A percentile compares a stretch with the other conserved stretches of the same genome.
Conservation (phyloP, 2,888 invertebrate genomes). For the Nomada fucata region DNA sequence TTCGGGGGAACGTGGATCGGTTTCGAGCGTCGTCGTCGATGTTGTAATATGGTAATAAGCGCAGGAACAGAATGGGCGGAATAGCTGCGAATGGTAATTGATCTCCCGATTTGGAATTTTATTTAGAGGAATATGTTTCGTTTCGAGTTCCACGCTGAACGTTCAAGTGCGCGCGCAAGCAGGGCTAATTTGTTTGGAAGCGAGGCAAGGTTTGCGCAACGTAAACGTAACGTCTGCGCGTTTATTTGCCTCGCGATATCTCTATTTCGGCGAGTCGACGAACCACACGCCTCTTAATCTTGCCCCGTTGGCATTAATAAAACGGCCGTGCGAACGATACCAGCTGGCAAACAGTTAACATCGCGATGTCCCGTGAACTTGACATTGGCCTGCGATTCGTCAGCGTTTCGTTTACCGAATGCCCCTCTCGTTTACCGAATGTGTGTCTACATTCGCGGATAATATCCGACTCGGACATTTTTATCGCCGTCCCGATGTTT, state of each 20-base stretch:
- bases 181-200: background rate
- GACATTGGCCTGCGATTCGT: slow-evolving; percentile 45
- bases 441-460: background rate
- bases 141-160: background rate
- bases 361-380: slow-evolving; percentile 25
- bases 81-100: background rate
- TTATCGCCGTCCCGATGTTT: too few relatives aligned
- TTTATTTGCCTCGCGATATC: slow-evolving; percentile 46
- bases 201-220: background rate
- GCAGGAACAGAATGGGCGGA: too few relatives aligned
- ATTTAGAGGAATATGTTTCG: background rate
- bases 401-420: slow-evolving; percentile 51
- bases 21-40: background rate
- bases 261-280: slow-evolving; percentile 45
- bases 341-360: slow-evolving; percentile 49
- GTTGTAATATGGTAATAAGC: background rate
- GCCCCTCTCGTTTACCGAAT: slow-evolving; percentile 43
- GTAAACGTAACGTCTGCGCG: background rate
- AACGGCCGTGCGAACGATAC: slow-evolving; percentile 39
- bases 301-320: slow-evolving; percentile 50
- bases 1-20: background rate
- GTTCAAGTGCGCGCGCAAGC: background rate
- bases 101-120: background rate
- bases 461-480: too few relatives aligned
- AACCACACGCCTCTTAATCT: slow-evolving; percentile 60